Conservation (phyloP, 2,888 invertebrate genomes). For the Prenolepis imparis region DNA sequence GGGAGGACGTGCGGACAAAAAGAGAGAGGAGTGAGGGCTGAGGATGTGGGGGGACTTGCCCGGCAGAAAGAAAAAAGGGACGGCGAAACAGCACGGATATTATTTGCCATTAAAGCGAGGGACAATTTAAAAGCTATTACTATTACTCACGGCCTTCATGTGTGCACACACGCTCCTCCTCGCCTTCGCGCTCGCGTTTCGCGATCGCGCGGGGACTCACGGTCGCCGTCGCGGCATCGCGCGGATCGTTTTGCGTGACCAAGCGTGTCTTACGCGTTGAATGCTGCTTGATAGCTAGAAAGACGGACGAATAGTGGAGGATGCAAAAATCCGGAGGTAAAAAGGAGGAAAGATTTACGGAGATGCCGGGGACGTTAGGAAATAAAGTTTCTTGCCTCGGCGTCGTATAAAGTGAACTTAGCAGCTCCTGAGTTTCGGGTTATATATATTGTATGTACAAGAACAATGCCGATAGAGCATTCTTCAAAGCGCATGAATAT, state of each 20-base stretch:
- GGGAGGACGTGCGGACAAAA: neutral
- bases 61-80: slow-evolving; percentile 68
- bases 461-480: neutral
- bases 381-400: slow-evolving; percentile 5
- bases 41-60: slow-evolving; percentile 26
- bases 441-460: too few relatives aligned
- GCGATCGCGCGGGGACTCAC: slow-evolving; percentile 63
- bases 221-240: neutral
- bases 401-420: neutral
- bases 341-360: slow-evolving; percentile 11
- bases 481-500: neutral
- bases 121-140: slow-evolving; percentile 86
- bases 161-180: slow-evolving; percentile 62
- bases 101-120: slow-evolving; percentile 84
- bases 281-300: too few relatives aligned
- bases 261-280: slow-evolving; percentile 57
- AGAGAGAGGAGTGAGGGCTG: too few relatives aligned
- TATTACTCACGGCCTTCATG: slow-evolving; percentile 80
- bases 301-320: neutral
- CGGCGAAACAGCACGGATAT: slow-evolving; percentile 78
- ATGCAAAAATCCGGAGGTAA: slow-evolving; percentile 9
- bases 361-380: neutral
- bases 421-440: neutral
- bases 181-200: slow-evolving; percentile 51
- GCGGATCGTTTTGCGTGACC: slow-evolving; percentile 75